Evolutionary conservation across 2,113 vertebrate species (phyloP), one percentile per base, ranked within the genome.

Genomic region (Zootoca vivipara): DNA sequence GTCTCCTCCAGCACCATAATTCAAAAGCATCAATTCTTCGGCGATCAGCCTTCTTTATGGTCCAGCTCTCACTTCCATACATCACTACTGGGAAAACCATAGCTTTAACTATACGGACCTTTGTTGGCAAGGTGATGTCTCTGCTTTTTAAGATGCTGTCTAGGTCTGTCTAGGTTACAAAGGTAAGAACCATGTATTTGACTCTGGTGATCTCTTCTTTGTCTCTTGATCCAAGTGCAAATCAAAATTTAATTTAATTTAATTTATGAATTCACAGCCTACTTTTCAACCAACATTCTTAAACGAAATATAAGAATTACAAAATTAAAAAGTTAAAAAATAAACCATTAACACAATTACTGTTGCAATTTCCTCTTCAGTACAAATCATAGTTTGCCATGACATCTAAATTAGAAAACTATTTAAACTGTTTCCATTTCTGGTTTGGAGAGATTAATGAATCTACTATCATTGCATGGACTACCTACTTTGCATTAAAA

Each of bases 141-240:
- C n/a, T n/a, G n/a, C n/a, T n/a, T n/a, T n/a, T n/a, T n/a, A n/a
- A n/a, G n/a, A n/a, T n/a, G n/a, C n/a, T n/a, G n/a, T n/a, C n/a
- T n/a, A n/a, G n/a, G n/a, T n/a, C n/a, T n/a, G n/a, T n/a, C n/a
- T n/a, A n/a, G n/a, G 62, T 78, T 86, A 86, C 75, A 78, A 78
- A 86, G 75, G 85, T 86, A 86, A 78, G 74, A 86, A 67, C 15
- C 67, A 56, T 56, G 40, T 52, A 52, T 52, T 75, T 72, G 7
- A 24, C 9, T 35, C 2, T 67, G 35, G 4, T 65, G 35, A 15
- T 28, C 40, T 52, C 16, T 46, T 9, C 26, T 82, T 82, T 28
- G 10, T 38, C 72, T 85, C 15, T 62, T 75, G 7, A 75, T 74
- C 20, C 62, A 67, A 67, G 24, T 40, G 35, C 20, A 52, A 52